These are phyloP conservation scores for Acrobasis consociella DNA, from an alignment of 2,888 invertebrate species.

Conservation along the genomic window DNA sequence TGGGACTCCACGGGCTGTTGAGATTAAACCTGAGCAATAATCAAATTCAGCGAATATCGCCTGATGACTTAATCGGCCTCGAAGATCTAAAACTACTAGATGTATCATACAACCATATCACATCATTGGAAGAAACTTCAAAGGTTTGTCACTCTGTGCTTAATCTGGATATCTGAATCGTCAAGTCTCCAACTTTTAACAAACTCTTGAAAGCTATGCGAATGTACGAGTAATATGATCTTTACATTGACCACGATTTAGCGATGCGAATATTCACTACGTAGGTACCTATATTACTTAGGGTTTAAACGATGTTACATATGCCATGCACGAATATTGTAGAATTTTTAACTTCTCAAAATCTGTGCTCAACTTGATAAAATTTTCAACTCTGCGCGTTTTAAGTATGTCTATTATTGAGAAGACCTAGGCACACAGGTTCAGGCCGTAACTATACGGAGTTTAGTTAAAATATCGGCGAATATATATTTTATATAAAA, in stretches of 20 bases:
- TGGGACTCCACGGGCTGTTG: constrained; percentile 88
- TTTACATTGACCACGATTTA: constrained; percentile 31
- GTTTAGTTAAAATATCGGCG: too few relatives aligned
- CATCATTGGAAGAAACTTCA: constrained; percentile 90
- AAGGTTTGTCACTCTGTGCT: constrained; percentile 81
- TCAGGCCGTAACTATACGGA: too few relatives aligned
- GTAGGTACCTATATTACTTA: too few relatives aligned
- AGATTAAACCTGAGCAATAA: constrained; percentile 90
- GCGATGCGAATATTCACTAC: constrained; percentile 34
- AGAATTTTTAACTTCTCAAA: too few relatives aligned
- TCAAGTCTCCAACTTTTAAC: neutral
- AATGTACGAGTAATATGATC: constrained; percentile 23
- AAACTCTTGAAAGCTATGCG: constrained; percentile 31
- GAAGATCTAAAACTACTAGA: constrained; percentile 89
- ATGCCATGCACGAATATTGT: too few relatives aligned
- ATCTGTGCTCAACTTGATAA: too few relatives aligned
- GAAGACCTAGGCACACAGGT: too few relatives aligned
- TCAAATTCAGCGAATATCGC: constrained; percentile 87
- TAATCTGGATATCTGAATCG: constrained; percentile 28
- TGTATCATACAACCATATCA: constrained; percentile 89
- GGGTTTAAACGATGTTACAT: too few relatives aligned
- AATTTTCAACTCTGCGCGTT: too few relatives aligned
- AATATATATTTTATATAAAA: too few relatives aligned
- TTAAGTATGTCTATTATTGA: too few relatives aligned
- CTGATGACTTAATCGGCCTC: constrained; percentile 90